Conservation (phyloP, 2,888 invertebrate genomes). For the Drosophila heteroneura region DNA sequence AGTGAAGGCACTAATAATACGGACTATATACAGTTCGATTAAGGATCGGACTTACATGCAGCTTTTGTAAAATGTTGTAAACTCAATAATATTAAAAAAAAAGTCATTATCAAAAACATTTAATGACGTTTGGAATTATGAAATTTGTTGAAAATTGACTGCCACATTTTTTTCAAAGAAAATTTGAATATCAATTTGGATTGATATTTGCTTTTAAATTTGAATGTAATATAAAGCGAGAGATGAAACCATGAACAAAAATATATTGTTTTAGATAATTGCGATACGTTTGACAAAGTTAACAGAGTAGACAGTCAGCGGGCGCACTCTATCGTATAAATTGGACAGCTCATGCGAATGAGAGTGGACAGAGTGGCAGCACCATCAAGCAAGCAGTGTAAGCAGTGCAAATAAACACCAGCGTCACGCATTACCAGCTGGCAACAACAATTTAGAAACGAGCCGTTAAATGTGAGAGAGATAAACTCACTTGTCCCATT, state of each 20-base stretch:
- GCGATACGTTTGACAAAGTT: neutral
- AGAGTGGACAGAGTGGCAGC: neutral
- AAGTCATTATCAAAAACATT: neutral
- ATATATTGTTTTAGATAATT: neutral
- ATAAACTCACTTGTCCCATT: slow-evolving; percentile 22
- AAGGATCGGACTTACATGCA: neutral
- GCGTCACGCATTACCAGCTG: neutral
- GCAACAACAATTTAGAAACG: slow-evolving; percentile 11
- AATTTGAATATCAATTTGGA: no score
- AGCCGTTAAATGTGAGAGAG: slow-evolving; percentile 16
- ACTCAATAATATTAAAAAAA: slow-evolving; percentile 8
- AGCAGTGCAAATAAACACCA: slow-evolving; percentile 20
- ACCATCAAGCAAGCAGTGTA: neutral
- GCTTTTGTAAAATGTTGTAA: slow-evolving; percentile 13
- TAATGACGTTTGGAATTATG: neutral
- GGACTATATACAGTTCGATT: slow-evolving; percentile 7
- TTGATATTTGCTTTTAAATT: neutral
- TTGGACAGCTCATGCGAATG: slow-evolving; percentile 4
- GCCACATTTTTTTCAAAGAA: no score
- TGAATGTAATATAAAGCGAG: neutral
- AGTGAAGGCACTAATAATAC: slow-evolving; percentile 29
- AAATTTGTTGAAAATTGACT: neutral
- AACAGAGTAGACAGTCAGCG: neutral
- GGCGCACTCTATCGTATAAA: fast-evolving
- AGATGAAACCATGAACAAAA: neutral